Base-by-base conservation (phyloP, 2,797 vertebrate genomes). In the Pipistrellus pipistrellus region DNA sequence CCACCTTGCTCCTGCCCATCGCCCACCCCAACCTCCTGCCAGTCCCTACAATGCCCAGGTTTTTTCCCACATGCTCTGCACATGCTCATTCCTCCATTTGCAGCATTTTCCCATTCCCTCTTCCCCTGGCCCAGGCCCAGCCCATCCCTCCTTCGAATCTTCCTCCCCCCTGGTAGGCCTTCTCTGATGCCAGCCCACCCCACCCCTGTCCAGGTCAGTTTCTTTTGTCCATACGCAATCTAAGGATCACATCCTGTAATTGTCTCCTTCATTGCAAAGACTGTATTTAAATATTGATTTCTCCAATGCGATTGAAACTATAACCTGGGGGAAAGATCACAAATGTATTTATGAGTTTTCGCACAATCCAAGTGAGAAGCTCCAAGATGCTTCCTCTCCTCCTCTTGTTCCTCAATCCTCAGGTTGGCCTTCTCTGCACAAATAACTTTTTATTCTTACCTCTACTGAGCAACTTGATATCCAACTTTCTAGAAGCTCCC, bases 101-200 rank as follows among this genome's bases (percentile, higher is more conserved):
- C 10, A 68, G 12, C 3, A n/a, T 14, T 64, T 64, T 80, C 20
- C 30, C 68, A 13, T 48, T 35, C 21, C 46, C 23, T 72, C 55
- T 17, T 51, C 8, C 6, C 14, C 0, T 46, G 17, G 35, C 51
- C 32, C 11, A 32, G 27, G 25, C 25, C 10, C 64, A 38, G 17
- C 20, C n/a, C 2, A 13, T 15, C n/a, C 69, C 17, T 9, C 0
- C n/a, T 72, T 51, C 0, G 0, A 55, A 13, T 20, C n/a, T 32
- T 38, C 35, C 30, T 83, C 17, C 14, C 35, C 68, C 20, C 25
- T 30, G 21, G 9, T 44, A 68, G 44, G 10, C 32, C 51, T 51
- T 48, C 57, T 48, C 48, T 53, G 15, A 35, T 11, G 10, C 9
- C 41, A 72, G 4, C 9, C 12, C 8, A 30, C 18, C 6, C 13